Evolutionary conservation across 2,888 invertebrate species (phyloP).

Genomic region (Colletes collaris): DNA sequence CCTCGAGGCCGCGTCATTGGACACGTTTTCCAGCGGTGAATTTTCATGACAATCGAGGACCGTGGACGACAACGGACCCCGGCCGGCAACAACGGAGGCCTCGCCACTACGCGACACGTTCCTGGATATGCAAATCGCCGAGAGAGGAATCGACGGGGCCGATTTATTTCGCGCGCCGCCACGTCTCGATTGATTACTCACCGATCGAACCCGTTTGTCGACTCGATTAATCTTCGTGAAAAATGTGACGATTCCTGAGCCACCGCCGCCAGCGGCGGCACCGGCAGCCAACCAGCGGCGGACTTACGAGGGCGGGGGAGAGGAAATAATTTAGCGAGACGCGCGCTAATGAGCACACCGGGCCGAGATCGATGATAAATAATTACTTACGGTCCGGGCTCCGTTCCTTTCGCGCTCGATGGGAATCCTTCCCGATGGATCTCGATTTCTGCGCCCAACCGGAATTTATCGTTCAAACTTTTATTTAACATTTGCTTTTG

Average conservation of each 20-base stretch:
- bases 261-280: background rate
- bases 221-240: conserved; percentile 68
- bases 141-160: conserved; percentile 53
- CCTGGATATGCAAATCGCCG: conserved; percentile 68
- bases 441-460: background rate
- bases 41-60: conserved; percentile 76
- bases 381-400: conserved; percentile 32
- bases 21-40: conserved; percentile 63
- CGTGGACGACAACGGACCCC: conserved; percentile 1
- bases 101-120: conserved; percentile 62
- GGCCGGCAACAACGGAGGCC: no score
- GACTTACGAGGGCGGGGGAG: no score
- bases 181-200: conserved; percentile 66
- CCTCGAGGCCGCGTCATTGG: conserved; percentile 49
- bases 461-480: background rate
- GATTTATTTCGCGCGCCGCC: conserved; percentile 61
- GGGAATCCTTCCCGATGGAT: background rate
- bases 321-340: conserved; percentile 47
- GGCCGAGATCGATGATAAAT: conserved; percentile 53
- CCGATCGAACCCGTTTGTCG: conserved; percentile 68
- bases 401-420: background rate
- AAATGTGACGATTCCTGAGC: conserved; percentile 62
- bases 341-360: conserved; percentile 44
- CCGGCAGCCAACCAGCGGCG: no score
- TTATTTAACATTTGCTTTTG: no score